A percentile compares a stretch with the other conserved stretches of the same genome.
phyloP scores from a whole-genome alignment of 2,888 invertebrate species.

The Pimpla rufipes region DNA sequence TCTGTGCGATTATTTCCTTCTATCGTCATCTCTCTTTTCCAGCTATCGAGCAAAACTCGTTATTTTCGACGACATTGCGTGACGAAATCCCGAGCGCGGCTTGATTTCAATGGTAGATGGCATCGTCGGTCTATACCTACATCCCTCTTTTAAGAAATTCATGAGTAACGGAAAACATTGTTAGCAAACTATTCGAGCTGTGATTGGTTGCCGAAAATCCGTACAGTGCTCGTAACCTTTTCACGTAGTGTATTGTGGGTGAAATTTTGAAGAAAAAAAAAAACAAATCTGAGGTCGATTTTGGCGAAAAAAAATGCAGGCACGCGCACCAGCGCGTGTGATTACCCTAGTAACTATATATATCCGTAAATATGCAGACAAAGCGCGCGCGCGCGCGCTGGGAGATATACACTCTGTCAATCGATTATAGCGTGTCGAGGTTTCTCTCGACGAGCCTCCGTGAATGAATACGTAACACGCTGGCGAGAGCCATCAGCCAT shows the following conservation, averaged over 20 bases:
- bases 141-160: too few relatives aligned
- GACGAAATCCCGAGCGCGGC: neutral
- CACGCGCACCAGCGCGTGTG: neutral
- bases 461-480: conserved; percentile 65
- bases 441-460: conserved; percentile 51
- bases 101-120: neutral
- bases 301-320: too few relatives aligned
- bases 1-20: neutral
- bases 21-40: neutral
- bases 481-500: conserved; percentile 41
- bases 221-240: too few relatives aligned
- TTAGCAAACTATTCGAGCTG: too few relatives aligned
- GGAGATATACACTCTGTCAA: conserved; percentile 49
- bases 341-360: too few relatives aligned
- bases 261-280: too few relatives aligned
- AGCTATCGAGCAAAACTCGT: neutral
- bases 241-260: too few relatives aligned
- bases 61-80: neutral
- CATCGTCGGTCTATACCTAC: too few relatives aligned
- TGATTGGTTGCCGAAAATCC: too few relatives aligned
- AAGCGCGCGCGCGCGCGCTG: neutral
- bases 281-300: too few relatives aligned
- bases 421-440: conserved; percentile 60
- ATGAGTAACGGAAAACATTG: too few relatives aligned
- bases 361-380: conserved; percentile 10